Evolutionary conservation across 2,888 invertebrate genomes (phyloP).

Genomic region (Odontomyia ornata): DNA sequence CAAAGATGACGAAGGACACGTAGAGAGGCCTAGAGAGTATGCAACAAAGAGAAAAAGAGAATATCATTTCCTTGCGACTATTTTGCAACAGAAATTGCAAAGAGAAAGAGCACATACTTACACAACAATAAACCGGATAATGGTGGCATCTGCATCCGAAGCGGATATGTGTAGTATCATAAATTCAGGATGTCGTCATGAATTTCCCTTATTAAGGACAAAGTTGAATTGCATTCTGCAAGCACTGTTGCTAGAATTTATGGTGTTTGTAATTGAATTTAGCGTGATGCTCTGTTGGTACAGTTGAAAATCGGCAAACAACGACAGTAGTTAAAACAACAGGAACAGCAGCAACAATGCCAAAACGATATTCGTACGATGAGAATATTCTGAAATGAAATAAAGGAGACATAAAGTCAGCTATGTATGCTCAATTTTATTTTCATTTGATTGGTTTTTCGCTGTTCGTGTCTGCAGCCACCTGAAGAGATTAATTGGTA

Average conservation of each 20-base stretch:
- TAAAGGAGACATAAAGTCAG: not conserved
- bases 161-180: slow-evolving; percentile 23
- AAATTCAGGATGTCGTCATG: slow-evolving; percentile 32
- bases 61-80: not conserved
- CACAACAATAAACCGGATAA: slow-evolving; percentile 8
- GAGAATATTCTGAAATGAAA: not conserved
- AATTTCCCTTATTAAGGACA: slow-evolving; percentile 34
- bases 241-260: slow-evolving; percentile 25
- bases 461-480: not conserved
- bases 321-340: not conserved
- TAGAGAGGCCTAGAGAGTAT: no score
- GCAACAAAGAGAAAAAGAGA: not conserved
- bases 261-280: slow-evolving; percentile 29
- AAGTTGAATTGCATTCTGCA: slow-evolving; percentile 25
- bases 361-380: not conserved
- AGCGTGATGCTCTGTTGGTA: not conserved
- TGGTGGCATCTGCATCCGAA: slow-evolving; percentile 29
- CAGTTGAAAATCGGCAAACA: not conserved
- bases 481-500: no score
- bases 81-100: not conserved
- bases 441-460: slow-evolving; percentile 2
- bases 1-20: no score
- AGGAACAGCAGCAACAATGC: not conserved
- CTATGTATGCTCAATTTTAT: not conserved
- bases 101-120: slow-evolving; percentile 13